A percentile compares a stretch with the other conserved stretches of the same genome.
Conservation (phyloP, 2,797 vertebrate genomes). For the Eulemur mongoz region DNA sequence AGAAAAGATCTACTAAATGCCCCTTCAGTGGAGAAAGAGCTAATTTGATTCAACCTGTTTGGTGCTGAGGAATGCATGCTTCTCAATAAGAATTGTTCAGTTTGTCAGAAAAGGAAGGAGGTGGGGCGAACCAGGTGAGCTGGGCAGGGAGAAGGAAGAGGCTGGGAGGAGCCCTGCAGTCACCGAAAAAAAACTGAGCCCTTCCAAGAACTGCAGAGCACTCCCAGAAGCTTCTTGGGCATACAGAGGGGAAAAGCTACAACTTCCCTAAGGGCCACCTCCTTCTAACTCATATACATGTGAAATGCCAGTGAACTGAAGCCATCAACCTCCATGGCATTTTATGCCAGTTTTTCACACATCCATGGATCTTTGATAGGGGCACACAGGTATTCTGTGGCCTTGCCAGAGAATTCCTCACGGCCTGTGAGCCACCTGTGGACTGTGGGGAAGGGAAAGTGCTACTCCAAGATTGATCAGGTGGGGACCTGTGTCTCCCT, state of each 20-base stretch:
- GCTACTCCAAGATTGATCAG: neutral
- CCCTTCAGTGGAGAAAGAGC: neutral
- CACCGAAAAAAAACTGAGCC: neutral
- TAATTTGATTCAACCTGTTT: neutral
- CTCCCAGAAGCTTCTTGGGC: neutral
- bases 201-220: neutral
- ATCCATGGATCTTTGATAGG: neutral
- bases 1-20: neutral
- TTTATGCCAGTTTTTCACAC: neutral
- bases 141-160: neutral
- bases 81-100: neutral
- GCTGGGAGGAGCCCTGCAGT: neutral
- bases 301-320: neutral
- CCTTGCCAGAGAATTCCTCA: neutral
- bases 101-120: neutral
- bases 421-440: neutral
- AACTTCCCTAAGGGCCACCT: neutral
- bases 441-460: neutral
- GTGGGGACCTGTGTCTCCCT: neutral
- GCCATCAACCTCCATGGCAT: neutral
- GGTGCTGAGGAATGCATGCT: neutral
- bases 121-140: neutral
- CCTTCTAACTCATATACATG: neutral
- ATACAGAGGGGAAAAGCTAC: neutral
- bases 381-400: neutral